A percentile compares a stretch with the other conserved stretches of the same genome.
These are phyloP conservation scores for Cotesia chilonis DNA, from an alignment of 1,140 invertebrate genomes.

Conservation along the genomic window DNA sequence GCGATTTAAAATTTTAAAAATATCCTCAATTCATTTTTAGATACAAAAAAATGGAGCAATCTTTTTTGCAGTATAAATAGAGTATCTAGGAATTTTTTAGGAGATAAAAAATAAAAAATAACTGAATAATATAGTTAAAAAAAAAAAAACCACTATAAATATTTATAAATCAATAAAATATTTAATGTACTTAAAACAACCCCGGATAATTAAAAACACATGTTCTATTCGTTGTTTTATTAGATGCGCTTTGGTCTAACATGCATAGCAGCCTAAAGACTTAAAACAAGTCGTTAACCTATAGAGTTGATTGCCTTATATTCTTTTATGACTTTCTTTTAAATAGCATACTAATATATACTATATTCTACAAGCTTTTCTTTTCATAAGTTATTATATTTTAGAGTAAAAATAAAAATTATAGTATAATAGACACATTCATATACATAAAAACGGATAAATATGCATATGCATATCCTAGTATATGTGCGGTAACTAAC, in stretches of 20 bases:
- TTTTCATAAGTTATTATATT: too few relatives aligned
- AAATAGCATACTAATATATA: background rate
- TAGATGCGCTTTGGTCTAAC: background rate
- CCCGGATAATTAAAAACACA: background rate
- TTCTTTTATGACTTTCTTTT: slow-evolving; percentile 10
- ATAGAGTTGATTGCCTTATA: slow-evolving; percentile 11
- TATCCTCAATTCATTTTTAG: too few relatives aligned
- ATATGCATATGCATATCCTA: background rate
- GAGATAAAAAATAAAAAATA: too few relatives aligned
- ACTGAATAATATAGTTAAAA: too few relatives aligned
- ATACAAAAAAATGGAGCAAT: too few relatives aligned
- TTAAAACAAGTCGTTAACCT: slow-evolving; percentile 10
- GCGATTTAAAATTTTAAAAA: too few relatives aligned
- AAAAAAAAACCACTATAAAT: too few relatives aligned
- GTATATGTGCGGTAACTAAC: background rate
- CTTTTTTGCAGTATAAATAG: too few relatives aligned
- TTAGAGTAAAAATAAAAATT: background rate
- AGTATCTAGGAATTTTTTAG: too few relatives aligned
- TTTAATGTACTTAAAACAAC: too few relatives aligned
- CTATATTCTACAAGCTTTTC: background rate
- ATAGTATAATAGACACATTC: slow-evolving; percentile 9
- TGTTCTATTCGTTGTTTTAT: background rate
- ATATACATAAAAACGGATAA: slow-evolving; percentile 12
- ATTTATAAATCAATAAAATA: too few relatives aligned
- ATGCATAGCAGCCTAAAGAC: background rate